phyloP scores from a whole-genome alignment of 1,140 invertebrate species.

The Leptinotarsa texana region DNA sequence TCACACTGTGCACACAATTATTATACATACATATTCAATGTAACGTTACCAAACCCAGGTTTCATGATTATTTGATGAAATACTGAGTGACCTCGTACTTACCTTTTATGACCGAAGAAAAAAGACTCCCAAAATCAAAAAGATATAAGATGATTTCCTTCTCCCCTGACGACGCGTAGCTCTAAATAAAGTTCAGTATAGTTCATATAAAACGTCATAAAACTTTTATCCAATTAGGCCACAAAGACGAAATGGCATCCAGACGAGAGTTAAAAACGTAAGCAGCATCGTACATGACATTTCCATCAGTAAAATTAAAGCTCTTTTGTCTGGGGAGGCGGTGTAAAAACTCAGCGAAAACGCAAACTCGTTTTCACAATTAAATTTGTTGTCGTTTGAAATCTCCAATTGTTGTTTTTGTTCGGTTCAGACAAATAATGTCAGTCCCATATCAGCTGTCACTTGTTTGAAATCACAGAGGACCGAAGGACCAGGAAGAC shows the following conservation, averaged over 20 bases:
- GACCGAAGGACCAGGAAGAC: neutral
- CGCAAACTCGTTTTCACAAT: constrained; percentile 27
- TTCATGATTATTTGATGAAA: too few relatives aligned
- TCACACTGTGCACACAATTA: too few relatives aligned
- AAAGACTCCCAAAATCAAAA: too few relatives aligned
- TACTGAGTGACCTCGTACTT: too few relatives aligned
- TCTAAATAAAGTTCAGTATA: constrained; percentile 1
- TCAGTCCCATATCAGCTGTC: constrained; percentile 45
- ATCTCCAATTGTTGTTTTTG: constrained; percentile 32
- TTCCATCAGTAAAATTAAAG: constrained; percentile 28
- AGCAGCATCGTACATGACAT: constrained; percentile 25
- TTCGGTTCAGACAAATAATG: constrained; percentile 31
- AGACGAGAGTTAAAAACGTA: constrained; percentile 26
- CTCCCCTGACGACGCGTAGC: neutral
- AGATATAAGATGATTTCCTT: neutral
- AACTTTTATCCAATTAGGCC: constrained; percentile 27
- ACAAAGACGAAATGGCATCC: constrained; percentile 7
- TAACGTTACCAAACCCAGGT: too few relatives aligned
- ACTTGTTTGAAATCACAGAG: constrained; percentile 28
- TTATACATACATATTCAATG: too few relatives aligned
- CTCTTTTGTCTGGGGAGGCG: constrained; percentile 26
- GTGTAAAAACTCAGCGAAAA: constrained; percentile 27
- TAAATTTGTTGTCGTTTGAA: constrained; percentile 27
- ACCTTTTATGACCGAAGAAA: too few relatives aligned
- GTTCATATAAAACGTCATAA: constrained; percentile 23